Conservation (phyloP, 92 coral and sea anemone genomes). For the Epizoanthus rinbou region DNA sequence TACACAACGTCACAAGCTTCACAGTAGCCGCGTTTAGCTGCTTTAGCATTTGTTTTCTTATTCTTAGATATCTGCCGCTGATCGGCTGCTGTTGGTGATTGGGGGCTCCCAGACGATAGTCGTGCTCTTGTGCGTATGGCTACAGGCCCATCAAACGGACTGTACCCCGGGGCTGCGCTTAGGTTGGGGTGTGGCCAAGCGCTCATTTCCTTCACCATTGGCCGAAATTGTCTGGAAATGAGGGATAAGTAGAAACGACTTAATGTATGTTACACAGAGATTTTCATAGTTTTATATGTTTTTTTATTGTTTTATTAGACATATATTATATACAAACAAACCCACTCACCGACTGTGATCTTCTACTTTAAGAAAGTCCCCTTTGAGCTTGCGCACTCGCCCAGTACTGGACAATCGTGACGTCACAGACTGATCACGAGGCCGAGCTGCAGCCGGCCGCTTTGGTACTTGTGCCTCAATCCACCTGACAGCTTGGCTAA, state of each 20-base stretch:
- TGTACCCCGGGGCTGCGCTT: constrained; percentile 65
- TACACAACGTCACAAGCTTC: constrained; percentile 78
- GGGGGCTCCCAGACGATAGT: constrained; percentile 60
- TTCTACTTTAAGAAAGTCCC: constrained; percentile 82
- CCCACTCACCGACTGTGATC: constrained; percentile 82
- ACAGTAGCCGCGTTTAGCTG: constrained; percentile 75
- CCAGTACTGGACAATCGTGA: constrained; percentile 22
- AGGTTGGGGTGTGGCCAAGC: constrained; percentile 85
- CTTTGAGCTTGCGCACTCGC: constrained; percentile 73
- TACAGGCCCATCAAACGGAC: constrained; percentile 79
- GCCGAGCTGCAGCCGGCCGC: constrained; percentile 21
- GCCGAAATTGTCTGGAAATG: constrained; percentile 69
- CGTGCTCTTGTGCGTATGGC: constrained; percentile 65
- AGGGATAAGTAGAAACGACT: neutral
- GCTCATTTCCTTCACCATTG: constrained; percentile 72
- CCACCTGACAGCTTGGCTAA: constrained; percentile 66
- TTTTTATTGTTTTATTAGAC: too few species aligned
- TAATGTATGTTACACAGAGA: too few species aligned
- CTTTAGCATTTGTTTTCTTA: constrained; percentile 25
- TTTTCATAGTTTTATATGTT: too few species aligned
- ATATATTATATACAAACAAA: too few species aligned
- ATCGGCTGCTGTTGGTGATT: constrained; percentile 29
- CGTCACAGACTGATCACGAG: neutral
- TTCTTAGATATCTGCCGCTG: neutral
- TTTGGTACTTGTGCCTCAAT: constrained; percentile 36